Base-by-base conservation (phyloP, 2,113 vertebrate species). In the Hippocampus zosterae region DNA sequence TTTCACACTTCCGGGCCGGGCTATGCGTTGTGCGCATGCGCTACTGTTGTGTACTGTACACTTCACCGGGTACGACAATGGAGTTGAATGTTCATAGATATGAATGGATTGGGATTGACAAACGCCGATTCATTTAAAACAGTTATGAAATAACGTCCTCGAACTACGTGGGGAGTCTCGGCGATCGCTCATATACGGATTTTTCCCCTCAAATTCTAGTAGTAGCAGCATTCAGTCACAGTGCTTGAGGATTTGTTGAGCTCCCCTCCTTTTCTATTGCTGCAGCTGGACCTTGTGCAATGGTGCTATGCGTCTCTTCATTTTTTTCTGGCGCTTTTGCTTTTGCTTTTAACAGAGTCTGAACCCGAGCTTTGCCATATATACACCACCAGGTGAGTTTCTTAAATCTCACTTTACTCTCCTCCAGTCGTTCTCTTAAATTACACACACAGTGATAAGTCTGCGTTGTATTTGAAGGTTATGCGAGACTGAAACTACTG, bases 41-140 rank as follows among this genome's bases (percentile, higher is more conserved):
- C 19, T 1, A 13, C 7, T 0, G 4, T 12, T 25, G 2, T 56
- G 3, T 23, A n/a, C 23, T 23, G 52, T 2, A 11, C 46, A 50
- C 46, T 8, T 29, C 79, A 37, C 73, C 76, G 83, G 74, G 74
- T 29, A 48, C 56, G 37, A 89, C 87, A 86, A 91, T 89, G 87
- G 85, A 84, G 83, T 56, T 74, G 37, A 76, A 70, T 40, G 52
- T 72, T 0, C 15, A 64, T 50, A 37, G 57, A 56, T 41, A 44
- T 46, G 50, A 59, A 10, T 25, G 40, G 46, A 9, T 37, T n/a
- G 33, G 19, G 50, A 9, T 52, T 9, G 21, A 5, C 27, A 19
- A 69, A 27, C 41, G 3, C 8, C 2, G 41, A 29, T 67, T 46
- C 8, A 0, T 52, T 19, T 29, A 2, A 40, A 71, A 50, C 7